phyloP scores from a whole-genome alignment of 2,113 vertebrate genomes.

The Cynocephalus volans region DNA sequence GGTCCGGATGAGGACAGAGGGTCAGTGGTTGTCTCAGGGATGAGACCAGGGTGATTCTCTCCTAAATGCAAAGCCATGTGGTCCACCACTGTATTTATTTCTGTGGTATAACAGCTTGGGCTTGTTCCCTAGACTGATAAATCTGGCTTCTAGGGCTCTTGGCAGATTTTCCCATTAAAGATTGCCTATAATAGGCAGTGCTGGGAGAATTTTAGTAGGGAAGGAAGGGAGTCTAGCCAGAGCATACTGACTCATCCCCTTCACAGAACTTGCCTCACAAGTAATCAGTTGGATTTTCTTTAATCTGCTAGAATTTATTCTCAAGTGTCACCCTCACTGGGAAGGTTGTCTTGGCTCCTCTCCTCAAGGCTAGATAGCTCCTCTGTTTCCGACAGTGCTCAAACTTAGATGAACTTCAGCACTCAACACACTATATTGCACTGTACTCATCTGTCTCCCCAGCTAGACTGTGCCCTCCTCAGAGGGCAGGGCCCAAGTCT shows the following conservation, averaged over 20 bases:
- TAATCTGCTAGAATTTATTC: conserved; percentile 24
- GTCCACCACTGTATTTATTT: neutral
- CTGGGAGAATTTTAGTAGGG: conserved; percentile 33
- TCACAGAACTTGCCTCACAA: neutral
- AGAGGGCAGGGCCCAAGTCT: neutral
- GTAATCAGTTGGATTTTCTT: neutral
- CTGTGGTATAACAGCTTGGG: neutral
- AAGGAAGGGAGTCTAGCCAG: neutral
- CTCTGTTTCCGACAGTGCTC: neutral
- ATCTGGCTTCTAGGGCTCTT: conserved; percentile 23
- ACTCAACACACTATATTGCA: no score
- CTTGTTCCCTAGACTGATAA: neutral
- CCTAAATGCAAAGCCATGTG: neutral
- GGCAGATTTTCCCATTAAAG: conserved; percentile 37
- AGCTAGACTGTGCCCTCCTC: neutral
- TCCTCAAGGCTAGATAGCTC: neutral
- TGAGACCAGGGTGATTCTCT: neutral
- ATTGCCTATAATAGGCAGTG: neutral
- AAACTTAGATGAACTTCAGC: neutral
- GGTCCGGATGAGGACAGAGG: neutral
- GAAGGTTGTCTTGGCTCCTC: neutral
- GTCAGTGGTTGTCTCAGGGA: neutral
- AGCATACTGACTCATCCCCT: conserved; percentile 19
- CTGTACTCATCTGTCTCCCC: neutral
- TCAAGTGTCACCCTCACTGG: neutral